phyloP scores from a whole-genome alignment of 2,888 invertebrate species.

The Balanococcus diminutus region DNA sequence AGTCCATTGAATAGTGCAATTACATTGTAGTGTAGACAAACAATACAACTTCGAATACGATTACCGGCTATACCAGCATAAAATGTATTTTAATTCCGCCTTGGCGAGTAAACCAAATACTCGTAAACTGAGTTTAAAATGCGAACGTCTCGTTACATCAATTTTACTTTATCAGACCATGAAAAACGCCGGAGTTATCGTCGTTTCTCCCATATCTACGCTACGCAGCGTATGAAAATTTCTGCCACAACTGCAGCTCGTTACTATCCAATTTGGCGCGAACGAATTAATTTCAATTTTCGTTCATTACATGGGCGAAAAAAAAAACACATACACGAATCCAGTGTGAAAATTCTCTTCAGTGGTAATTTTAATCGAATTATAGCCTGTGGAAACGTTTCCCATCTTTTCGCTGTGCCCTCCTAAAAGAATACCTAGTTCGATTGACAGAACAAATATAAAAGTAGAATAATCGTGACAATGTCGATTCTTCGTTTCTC shows the following conservation, averaged over 20 bases:
- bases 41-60: background rate
- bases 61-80: background rate
- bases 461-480: constrained; percentile 44
- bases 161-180: constrained; percentile 29
- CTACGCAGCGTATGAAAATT: background rate
- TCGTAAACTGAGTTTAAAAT: too few species aligned
- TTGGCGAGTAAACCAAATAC: background rate
- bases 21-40: background rate
- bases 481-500: background rate
- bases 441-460: background rate
- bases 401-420: background rate
- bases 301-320: background rate
- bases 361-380: constrained; percentile 12
- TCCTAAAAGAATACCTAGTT: background rate
- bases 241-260: background rate
- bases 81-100: background rate
- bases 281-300: background rate
- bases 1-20: background rate
- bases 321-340: background rate
- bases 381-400: background rate
- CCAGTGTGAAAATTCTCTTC: too few species aligned
- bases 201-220: background rate
- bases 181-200: background rate
- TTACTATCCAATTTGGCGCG: background rate
- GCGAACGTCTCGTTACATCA: background rate